Evolutionary conservation across 1,140 invertebrate genomes (phyloP).

Genomic region (Anastrepha obliqua): DNA sequence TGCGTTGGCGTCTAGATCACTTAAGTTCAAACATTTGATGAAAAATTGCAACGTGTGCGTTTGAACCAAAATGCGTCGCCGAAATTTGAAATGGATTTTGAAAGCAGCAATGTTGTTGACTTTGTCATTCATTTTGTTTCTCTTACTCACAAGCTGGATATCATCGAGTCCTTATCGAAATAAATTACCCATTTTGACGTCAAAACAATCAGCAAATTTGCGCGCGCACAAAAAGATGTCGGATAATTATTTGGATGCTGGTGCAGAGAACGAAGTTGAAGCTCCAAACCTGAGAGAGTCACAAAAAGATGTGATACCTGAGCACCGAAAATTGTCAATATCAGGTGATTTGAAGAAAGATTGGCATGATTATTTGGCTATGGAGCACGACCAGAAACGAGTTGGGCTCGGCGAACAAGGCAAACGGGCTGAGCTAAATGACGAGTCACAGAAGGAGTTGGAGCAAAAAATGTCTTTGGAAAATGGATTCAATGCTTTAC

Average conservation of each 20-base stretch:
- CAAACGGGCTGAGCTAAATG: conserved; percentile 79
- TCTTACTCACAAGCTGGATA: conserved; percentile 69
- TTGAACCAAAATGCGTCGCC: conserved; percentile 66
- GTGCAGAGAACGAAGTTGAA: conserved; percentile 3
- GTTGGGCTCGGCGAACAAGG: conserved; percentile 87
- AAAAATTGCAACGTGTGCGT: background rate
- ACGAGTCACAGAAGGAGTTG: conserved; percentile 83
- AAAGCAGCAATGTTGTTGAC: conserved; percentile 65
- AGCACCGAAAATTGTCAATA: background rate
- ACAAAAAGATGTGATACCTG: background rate
- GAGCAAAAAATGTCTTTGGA: conserved; percentile 66
- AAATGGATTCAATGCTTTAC: conserved; percentile 91
- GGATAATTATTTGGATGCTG: background rate
- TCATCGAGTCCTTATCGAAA: conserved; percentile 69
- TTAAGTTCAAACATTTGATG: background rate
- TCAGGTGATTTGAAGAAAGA: conserved; percentile 79
- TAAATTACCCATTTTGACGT: conserved; percentile 57
- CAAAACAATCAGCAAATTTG: conserved; percentile 25
- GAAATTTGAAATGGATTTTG: conserved; percentile 70
- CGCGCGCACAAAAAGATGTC: conserved; percentile 20
- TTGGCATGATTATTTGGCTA: conserved; percentile 89
- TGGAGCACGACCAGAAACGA: conserved; percentile 81
- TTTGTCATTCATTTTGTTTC: conserved; percentile 64
- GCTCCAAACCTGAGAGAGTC: background rate
- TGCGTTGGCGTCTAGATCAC: background rate